Evolutionary conservation across 2,113 vertebrate species (phyloP), one percentile per base, ranked within the genome.

Genomic region (Lagopus muta): DNA sequence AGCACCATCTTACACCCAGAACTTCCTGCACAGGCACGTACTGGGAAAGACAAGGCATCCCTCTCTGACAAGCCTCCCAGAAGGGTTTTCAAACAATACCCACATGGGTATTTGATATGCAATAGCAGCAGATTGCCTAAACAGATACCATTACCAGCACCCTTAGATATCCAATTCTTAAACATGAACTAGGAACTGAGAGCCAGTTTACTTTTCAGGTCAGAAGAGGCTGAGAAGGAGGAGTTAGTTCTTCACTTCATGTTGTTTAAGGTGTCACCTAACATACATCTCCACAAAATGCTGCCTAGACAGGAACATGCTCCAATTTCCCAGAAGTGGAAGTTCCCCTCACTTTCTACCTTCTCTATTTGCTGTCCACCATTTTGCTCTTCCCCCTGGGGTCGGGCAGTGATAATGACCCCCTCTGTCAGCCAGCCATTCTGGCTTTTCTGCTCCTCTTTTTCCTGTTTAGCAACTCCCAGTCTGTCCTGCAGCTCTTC

Each of bases 401-500:
- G 98, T 93, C 97, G 98, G 89, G 98, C 98, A 15, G 97, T 98
- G 96, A 99, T 96, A 90, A 98, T 27, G 54, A 99, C 93, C 6
- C 99, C 99, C 90, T 99, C 98, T 0, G 99, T 98, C 94, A 99
- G 97, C 99, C 99, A 99, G 84, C 98, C 98, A 7, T 98, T 97
- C 74, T 97, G 97, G 81, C 97, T 98, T 32, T 97, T 95, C 73
- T 94, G 93, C 1, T 97, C 96, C 48, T 98, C 98, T 32, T 98
- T 96, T 4, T 98, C 98, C 50, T 98, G 97, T 30, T 98, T 98
- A 91, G 95, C 94, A 90, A 99, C 98, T 50, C 99, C 99, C n/a
- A 99, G 97, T 90, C 98, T 99, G 61, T 98, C 99, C 97, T 99
- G 99, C 69, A 99, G 98, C 97, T 99, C 99, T 66, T 98, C 98